Evolutionary conservation across 2,888 invertebrate genomes (phyloP).

Genomic region (Nomada lathburiana): DNA sequence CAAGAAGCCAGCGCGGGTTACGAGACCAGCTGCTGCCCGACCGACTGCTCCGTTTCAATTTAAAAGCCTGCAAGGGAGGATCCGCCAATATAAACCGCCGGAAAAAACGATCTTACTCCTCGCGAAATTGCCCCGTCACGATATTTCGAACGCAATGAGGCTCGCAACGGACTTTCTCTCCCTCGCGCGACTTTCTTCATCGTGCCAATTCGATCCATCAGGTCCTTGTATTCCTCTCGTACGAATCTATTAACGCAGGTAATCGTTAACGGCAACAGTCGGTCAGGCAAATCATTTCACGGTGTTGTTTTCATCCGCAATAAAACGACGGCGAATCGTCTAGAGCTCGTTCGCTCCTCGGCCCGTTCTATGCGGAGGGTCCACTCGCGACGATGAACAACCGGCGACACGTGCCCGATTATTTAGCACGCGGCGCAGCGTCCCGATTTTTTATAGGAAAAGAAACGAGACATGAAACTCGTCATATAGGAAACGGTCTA

Average conservation of each 20-base stretch:
- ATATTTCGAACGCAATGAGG: slow-evolving; percentile 43
- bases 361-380: background rate
- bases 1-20: slow-evolving; percentile 70
- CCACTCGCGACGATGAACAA: background rate
- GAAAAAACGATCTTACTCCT: slow-evolving; percentile 9
- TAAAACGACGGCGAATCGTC: background rate
- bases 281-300: slow-evolving; percentile 3
- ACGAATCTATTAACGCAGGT: slow-evolving; percentile 17
- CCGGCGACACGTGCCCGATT: slow-evolving; percentile 8
- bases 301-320: slow-evolving; percentile 21
- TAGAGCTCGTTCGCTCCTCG: too few relatives aligned
- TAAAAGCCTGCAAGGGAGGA: slow-evolving; percentile 41
- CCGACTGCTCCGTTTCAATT: slow-evolving; percentile 44
- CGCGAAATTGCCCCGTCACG: slow-evolving; percentile 17
- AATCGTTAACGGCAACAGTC: slow-evolving; percentile 3
- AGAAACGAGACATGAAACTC: slow-evolving; percentile 36
- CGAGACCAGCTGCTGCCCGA: slow-evolving; percentile 60
- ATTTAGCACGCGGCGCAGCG: slow-evolving; percentile 9
- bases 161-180: slow-evolving; percentile 43
- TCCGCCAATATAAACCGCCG: slow-evolving; percentile 21
- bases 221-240: background rate
- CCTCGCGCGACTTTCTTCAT: slow-evolving; percentile 20
- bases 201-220: slow-evolving; percentile 21
- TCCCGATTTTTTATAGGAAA: slow-evolving; percentile 26
- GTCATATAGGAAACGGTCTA: slow-evolving; percentile 52